Percentiles rank a stretch among this genome's conserved stretches.
Conservation (phyloP, 2,797 vertebrate genomes). For the Dipus sagitta region DNA sequence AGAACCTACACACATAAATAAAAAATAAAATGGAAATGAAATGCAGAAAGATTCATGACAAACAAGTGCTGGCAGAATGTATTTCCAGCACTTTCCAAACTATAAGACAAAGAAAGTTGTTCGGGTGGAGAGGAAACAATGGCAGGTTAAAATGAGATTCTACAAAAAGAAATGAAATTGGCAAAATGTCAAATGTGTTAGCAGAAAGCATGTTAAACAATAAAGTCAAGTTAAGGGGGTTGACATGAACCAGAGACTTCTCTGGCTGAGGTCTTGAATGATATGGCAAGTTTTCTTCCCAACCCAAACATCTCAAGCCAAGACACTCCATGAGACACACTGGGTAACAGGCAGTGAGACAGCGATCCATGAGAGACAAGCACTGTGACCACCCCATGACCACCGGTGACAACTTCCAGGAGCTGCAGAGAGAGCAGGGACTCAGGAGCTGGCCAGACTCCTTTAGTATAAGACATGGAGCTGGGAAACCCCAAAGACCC, state of each 20-base stretch:
- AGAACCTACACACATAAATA: too few relatives aligned
- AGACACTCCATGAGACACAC: too few relatives aligned
- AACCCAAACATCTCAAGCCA: too few relatives aligned
- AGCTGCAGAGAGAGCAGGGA: too few relatives aligned
- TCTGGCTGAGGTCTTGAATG: neutral
- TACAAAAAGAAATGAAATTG: too few relatives aligned
- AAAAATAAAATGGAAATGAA: neutral
- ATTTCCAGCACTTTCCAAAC: neutral
- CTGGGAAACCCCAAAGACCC: neutral
- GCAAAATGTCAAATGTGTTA: neutral
- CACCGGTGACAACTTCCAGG: neutral
- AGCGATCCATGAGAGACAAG: rapidly evolving
- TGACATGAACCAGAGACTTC: neutral
- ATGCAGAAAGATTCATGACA: neutral
- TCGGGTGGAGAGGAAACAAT: neutral
- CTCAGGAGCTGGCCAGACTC: too few relatives aligned
- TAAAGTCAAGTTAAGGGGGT: neutral
- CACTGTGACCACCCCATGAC: neutral
- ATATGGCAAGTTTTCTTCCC: neutral
- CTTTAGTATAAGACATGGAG: too few relatives aligned
- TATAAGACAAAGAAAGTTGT: neutral
- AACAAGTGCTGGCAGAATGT: neutral
- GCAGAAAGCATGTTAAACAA: neutral
- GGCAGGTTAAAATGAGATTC: neutral
- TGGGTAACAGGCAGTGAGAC: neutral